Base-by-base conservation (phyloP, 2,113 vertebrate genomes). In the Nibea coibor region DNA sequence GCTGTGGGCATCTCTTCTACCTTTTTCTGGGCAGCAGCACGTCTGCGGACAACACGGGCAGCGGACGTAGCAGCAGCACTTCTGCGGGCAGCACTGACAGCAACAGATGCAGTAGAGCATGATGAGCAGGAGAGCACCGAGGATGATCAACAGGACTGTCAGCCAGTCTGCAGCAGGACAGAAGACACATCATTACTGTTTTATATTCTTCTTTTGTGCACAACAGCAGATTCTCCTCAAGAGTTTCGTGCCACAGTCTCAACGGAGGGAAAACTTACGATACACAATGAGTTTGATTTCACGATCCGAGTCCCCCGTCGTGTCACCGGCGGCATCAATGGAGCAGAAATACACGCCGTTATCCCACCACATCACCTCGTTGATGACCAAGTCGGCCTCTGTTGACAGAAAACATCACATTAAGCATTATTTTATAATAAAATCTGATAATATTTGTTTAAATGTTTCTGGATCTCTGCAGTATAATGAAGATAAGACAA, bases 361-460 rank as follows among this genome's bases (percentile, higher is more conserved):
- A 83, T 99, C 98, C 98, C 98, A 99, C 98, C 98, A 99, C 98
- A 98, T 99, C 62, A 99, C 96, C 89, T 99, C 98, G 58, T 75
- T 95, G 84, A 99, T 97, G 81, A 96, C 95, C 75, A 99, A 95
- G 82, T 99, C 97, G 39, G 98, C 98, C 79, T 95, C 98, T 99
- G 78, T 20, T 22, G 15, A 45, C n/a, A 70, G 1, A 85, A n/a
- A 67, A 59, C 5, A 1, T 57, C 28, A 53, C 10, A 35, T 57
- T 43, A 20, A 39, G 28, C 14, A 16, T 10, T 47, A 26, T 3
- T 45, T 63, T 3, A 28, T 51, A 31, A 68, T 31, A 42, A 22
- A 4, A 4, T 1, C 6, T 6, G 31, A 35, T 35, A 35, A 35
- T 35, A 35, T 35, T 35, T 35, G 7, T 4, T 72, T 47, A 24